A percentile compares a stretch with the other conserved stretches of the same genome.
Conservation (phyloP, 2,888 invertebrate genomes). For the Xestia c-nigrum region DNA sequence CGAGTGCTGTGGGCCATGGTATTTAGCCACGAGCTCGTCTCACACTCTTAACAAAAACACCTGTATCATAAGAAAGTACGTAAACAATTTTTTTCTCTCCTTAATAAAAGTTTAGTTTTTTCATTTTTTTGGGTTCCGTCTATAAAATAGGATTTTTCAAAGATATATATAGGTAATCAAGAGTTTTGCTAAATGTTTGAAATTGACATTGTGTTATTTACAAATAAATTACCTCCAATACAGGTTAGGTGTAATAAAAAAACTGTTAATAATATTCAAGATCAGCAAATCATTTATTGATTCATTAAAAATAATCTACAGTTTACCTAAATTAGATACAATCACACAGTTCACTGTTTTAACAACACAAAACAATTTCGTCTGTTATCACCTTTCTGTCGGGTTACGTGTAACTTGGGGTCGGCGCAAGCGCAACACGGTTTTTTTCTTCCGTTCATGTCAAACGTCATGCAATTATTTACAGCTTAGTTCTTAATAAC, state of each 20-base stretch:
- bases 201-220: background rate
- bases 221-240: background rate
- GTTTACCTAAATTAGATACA: background rate
- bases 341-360: background rate
- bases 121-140: constrained; percentile 2
- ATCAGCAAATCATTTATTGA: background rate
- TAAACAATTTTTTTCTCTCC: background rate
- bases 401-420: too few species aligned
- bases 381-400: background rate
- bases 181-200: background rate
- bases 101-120: constrained; percentile 4
- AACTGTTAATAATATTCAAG: background rate
- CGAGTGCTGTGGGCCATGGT: too few species aligned
- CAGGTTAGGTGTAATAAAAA: background rate
- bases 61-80: constrained; percentile 32
- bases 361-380: background rate
- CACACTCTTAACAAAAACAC: too few species aligned
- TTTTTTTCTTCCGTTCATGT: too few species aligned
- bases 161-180: too few species aligned
- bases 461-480: too few species aligned
- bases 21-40: too few species aligned
- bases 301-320: background rate
- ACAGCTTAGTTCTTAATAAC: background rate
- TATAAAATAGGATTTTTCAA: too few species aligned
- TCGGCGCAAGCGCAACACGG: too few species aligned